Base-by-base conservation (phyloP, 2,888 invertebrate species). In the Dasysyrphus tricinctus region DNA sequence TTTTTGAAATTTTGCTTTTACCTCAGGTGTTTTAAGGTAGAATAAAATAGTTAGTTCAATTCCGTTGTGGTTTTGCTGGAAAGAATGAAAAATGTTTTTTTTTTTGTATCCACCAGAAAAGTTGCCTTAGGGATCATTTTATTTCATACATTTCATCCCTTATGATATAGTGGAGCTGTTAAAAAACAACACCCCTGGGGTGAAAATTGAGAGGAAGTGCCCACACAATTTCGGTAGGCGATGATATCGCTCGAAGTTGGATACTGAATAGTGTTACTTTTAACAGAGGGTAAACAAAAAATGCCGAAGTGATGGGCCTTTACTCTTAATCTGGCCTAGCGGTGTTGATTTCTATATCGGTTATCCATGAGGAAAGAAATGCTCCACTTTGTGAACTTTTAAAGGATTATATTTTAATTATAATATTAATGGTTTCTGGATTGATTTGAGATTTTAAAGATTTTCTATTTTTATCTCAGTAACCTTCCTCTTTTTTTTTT, bases 51-150 rank as follows among this genome's bases (percentile, higher is more conserved):
- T 59, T 19, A 37, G 16, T 12, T 12, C 59, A 37, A 61, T 6
- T 61, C n/a, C 7, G n/a, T 12, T 12, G 39, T 24, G 24, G 24
- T 24, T 56, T 2, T 0, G n/a, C 1, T 16, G 16, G 34, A 56
- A 34, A 12, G 34, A 72, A 37, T 63, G 56, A 56, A 65, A 79
- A 67, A 65, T 51, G 5, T 3, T 24, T 24, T 3, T 5, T 73
- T 73, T 34, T 37, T 14, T 54, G 47, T 65, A 56, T 39, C 57
- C 74, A 39, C 37, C 34, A 7, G 37, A 67, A 73, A 57, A 65
- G 16, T 65, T 56, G 57, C 67, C 74, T 67, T 47, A n/a, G 80
- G 74, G 80, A 80, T 74, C 74, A 74, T 19, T 74, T 49, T 44
- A 65, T 56, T 61, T 61, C 61, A 61, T 37, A 37, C 59, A 39